Base-by-base conservation (phyloP, 2,888 invertebrate genomes). In the Ophion ventricosus region DNA sequence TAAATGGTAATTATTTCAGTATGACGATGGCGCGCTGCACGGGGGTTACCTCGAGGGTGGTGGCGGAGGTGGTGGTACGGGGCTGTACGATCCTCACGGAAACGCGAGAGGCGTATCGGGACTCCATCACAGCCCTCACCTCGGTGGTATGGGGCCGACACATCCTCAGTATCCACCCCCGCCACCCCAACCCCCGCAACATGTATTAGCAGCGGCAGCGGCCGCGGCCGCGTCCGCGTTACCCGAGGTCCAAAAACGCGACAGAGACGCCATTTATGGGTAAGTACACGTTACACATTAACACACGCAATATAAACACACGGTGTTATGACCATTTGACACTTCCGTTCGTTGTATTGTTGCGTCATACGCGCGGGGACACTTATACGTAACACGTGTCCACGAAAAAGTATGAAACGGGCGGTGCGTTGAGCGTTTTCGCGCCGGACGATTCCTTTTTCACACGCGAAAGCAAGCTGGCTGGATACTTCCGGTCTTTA, bases 241-340 rank as follows among this genome's bases (percentile, higher is more conserved):
- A 86, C 98, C 98, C 91, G 98, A 98, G 94, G 98, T 98, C 91
- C 98, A 98, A 95, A 99, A 99, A 95, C 95, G 99, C 94, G 99
- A 99, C 95, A 99, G 98, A 95, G 98, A 99, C 95, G 98, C 98
- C 93, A 98, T 99, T 94, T 99, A 99, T 95, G 98, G 98, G 99
- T 99, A 96, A 97, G 98, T 96, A 89, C 29, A 26, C 17, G 43
- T n/a, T n/a, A n/a, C n/a, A n/a, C n/a, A n/a, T n/a, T n/a, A 63
- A 63, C 49, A 17, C 23, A 25, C 43, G 11, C 20, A 54, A 17
- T 14, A 14, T 17, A 17, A 49, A 49, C 49, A 49, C 49, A 4
- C 17, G 17, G 56, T 17, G 3, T 54, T 74, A 73, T 79, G 82
- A 70, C 77, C 69, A 84, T 83, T 85, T 67, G 61, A 80, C 73